Evolutionary conservation across 2,888 invertebrate species (phyloP).

Genomic region (Leptinotarsa haldemani): DNA sequence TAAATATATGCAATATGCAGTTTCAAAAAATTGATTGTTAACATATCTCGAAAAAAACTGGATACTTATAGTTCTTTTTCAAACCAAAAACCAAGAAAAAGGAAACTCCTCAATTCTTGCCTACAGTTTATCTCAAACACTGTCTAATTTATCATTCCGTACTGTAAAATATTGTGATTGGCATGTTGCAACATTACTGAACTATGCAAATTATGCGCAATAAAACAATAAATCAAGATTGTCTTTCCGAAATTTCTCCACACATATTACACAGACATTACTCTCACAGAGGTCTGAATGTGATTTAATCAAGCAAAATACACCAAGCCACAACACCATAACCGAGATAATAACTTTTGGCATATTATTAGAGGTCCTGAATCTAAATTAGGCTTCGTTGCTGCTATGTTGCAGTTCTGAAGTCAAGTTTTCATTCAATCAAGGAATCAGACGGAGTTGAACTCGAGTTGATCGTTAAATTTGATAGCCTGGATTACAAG

Average conservation of each 20-base stretch:
- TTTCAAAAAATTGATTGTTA: no score
- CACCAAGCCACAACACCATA: slow-evolving; percentile 34
- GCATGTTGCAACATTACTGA: neutral
- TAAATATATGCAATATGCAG: no score
- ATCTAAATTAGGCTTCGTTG: slow-evolving; percentile 33
- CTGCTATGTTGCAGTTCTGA: slow-evolving; percentile 34
- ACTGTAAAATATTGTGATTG: no score
- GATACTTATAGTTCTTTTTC: no score
- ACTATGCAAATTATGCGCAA: slow-evolving; percentile 15
- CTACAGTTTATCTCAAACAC: no score
- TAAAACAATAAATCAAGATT: neutral
- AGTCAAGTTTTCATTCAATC: slow-evolving; percentile 36
- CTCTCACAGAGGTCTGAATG: slow-evolving; percentile 33
- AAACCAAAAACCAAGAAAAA: no score
- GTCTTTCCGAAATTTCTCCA: slow-evolving; percentile 2
- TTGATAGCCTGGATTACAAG: slow-evolving; percentile 26
- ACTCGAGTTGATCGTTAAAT: slow-evolving; percentile 35
- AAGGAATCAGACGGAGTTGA: slow-evolving; percentile 33
- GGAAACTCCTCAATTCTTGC: no score
- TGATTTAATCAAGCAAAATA: slow-evolving; percentile 42
- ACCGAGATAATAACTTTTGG: slow-evolving; percentile 38
- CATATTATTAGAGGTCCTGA: slow-evolving; percentile 37
- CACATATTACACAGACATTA: slow-evolving; percentile 34
- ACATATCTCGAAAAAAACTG: no score
- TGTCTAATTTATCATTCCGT: no score